Evolutionary conservation across 2,797 vertebrate genomes (phyloP).

Genomic region (Lacerta viridis): DNA sequence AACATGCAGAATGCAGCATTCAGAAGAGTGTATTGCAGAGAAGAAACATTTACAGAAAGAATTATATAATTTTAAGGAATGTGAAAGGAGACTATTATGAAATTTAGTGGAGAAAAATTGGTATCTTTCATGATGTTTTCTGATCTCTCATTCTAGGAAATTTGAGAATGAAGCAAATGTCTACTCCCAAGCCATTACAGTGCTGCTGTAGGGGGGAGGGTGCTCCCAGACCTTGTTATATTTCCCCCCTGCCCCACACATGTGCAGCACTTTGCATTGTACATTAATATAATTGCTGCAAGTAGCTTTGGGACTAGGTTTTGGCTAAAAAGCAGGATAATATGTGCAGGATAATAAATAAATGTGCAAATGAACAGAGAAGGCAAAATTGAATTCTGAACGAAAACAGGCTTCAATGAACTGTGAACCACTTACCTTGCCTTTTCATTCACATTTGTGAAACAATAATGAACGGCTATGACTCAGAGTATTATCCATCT

Average conservation of each 20-base stretch:
- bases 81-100: conserved; percentile 23
- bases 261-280: neutral
- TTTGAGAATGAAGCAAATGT: conserved; percentile 27
- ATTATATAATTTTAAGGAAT: conserved; percentile 11
- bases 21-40: neutral
- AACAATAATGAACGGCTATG: conserved; percentile 14
- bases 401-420: conserved; percentile 30
- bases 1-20: rapidly evolving
- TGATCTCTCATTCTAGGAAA: conserved; percentile 19
- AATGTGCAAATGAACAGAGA: neutral
- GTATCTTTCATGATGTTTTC: conserved; percentile 1
- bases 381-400: conserved; percentile 24
- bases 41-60: conserved; percentile 27
- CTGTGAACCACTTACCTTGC: neutral
- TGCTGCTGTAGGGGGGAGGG: neutral
- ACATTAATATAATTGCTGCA: neutral
- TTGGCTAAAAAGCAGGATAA: neutral
- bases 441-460: neutral
- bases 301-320: neutral
- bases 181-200: conserved; percentile 5
- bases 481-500: neutral
- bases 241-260: neutral
- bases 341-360: neutral
- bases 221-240: neutral
- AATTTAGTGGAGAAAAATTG: rapidly evolving